Evolutionary conservation across 2,113 vertebrate genomes (phyloP).

Genomic region (Zosterops japonicus): DNA sequence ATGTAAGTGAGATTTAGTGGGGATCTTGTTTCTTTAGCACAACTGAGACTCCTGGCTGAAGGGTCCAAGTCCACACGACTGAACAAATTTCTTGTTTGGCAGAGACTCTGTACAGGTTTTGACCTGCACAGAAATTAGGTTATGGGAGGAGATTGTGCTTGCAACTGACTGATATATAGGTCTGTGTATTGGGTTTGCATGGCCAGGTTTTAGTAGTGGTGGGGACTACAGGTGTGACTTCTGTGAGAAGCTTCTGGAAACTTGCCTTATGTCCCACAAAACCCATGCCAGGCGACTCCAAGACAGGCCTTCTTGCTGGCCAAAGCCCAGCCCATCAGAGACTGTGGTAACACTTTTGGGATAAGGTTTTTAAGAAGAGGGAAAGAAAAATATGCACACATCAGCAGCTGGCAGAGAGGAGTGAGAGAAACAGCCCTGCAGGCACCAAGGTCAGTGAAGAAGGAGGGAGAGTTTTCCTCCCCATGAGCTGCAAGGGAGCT

Average conservation of each 20-base stretch:
- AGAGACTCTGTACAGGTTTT: background rate
- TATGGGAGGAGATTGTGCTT: background rate
- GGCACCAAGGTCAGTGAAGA: too few relatives aligned
- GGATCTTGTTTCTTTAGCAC: background rate
- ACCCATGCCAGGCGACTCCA: background rate
- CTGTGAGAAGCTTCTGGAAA: background rate
- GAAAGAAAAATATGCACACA: fast-evolving
- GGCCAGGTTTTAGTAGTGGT: background rate
- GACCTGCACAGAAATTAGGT: background rate
- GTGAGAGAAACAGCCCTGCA: background rate
- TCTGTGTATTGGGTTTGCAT: background rate
- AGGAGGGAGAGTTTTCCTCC: background rate
- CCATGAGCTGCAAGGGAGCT: too few relatives aligned
- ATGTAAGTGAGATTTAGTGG: background rate
- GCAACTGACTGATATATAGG: background rate
- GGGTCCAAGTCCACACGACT: background rate
- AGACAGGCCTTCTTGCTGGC: background rate
- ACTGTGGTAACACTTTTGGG: too few relatives aligned
- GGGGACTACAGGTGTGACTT: background rate
- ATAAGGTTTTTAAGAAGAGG: background rate
- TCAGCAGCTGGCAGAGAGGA: background rate
- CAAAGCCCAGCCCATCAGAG: background rate
- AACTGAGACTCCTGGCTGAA: background rate
- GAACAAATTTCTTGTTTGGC: background rate
- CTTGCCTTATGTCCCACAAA: fast-evolving